phyloP scores from a whole-genome alignment of 1,140 invertebrate species.

The Formica exsecta region DNA sequence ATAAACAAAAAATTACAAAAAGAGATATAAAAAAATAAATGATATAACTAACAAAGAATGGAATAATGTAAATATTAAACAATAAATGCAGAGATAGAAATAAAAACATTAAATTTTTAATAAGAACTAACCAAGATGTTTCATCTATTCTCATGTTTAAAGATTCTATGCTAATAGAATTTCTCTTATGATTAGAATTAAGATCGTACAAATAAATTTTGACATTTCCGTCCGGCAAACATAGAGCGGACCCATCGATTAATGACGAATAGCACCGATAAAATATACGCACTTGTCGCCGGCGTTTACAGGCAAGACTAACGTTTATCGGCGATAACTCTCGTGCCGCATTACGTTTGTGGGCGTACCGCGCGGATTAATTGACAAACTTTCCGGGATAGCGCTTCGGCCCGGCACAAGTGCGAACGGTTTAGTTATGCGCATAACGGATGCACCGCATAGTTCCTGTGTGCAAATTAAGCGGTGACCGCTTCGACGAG shows the following conservation, averaged over 20 bases:
- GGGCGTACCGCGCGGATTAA: conserved; percentile 64
- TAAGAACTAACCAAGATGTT: too few relatives aligned
- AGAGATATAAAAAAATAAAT: too few relatives aligned
- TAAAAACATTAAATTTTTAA: too few relatives aligned
- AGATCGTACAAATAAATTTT: background rate
- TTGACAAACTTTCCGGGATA: conserved; percentile 73
- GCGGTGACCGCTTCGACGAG: conserved; percentile 65
- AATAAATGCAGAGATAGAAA: too few relatives aligned
- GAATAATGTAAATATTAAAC: too few relatives aligned
- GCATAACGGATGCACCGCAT: conserved; percentile 68
- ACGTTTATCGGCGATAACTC: conserved; percentile 69
- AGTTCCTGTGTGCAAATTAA: conserved; percentile 73
- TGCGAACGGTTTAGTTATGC: conserved; percentile 70
- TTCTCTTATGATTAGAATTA: background rate
- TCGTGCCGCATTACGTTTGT: conserved; percentile 57
- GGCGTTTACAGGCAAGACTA: conserved; percentile 48
- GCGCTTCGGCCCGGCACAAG: conserved; percentile 59
- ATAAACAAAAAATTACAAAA: too few relatives aligned
- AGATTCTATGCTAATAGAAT: background rate
- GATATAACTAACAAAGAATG: too few relatives aligned
- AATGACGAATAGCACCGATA: conserved; percentile 1
- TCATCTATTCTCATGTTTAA: background rate
- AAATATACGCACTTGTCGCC: conserved; percentile 50
- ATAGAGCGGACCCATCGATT: conserved; percentile 15
- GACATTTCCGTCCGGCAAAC: background rate